A percentile compares a stretch with the other conserved stretches of the same genome.
Conservation (phyloP, 2,888 invertebrate species). For the Trachelus troglodyta region DNA sequence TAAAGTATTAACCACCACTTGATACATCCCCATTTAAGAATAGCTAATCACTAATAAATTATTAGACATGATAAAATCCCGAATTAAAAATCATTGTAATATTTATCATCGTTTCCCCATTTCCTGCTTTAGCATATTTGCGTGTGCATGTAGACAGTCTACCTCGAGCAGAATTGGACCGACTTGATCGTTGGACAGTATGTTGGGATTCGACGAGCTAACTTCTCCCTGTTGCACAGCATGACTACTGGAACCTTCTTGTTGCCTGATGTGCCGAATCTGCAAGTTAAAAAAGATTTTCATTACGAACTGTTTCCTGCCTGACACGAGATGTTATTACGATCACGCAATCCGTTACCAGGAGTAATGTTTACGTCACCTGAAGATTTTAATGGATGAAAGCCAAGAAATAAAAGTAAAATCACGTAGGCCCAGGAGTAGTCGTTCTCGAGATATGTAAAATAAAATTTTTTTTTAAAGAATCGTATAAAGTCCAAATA, state of each 20-base stretch:
- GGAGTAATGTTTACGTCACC: neutral
- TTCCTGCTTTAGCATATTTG: neutral
- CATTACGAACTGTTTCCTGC: neutral
- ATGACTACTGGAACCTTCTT: conserved; percentile 69
- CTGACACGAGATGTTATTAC: neutral
- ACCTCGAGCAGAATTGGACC: conserved; percentile 81
- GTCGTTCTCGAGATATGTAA: neutral
- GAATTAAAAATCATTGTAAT: neutral
- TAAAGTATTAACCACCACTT: too few species aligned
- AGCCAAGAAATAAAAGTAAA: neutral
- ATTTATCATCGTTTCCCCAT: neutral
- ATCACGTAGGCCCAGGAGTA: neutral
- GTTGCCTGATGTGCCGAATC: conserved; percentile 79
- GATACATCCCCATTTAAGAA: too few species aligned
- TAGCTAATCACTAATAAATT: neutral
- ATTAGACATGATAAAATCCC: neutral
- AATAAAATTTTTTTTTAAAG: neutral
- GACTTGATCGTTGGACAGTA: conserved; percentile 78
- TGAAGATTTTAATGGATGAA: neutral
- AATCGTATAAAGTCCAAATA: neutral
- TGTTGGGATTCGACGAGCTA: conserved; percentile 88
- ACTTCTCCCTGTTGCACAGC: conserved; percentile 97
- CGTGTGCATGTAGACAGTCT: conserved; percentile 29
- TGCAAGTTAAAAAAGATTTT: conserved; percentile 51
- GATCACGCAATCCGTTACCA: neutral